Conservation (phyloP, 2,888 invertebrate genomes). For the Beris chalybata region DNA sequence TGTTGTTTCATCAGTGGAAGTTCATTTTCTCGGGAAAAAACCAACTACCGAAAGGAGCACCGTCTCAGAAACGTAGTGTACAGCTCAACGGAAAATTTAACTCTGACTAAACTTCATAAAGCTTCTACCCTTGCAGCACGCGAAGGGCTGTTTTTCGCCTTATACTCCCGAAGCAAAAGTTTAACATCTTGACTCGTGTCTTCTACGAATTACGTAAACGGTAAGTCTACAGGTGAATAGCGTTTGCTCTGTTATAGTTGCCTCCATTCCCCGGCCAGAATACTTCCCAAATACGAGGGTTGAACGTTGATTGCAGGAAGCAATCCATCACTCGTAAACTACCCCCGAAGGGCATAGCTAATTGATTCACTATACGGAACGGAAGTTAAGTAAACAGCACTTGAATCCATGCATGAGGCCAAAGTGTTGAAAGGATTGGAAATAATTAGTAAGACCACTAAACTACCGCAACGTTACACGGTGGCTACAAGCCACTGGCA, state of each 20-base stretch:
- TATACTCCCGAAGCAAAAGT: neutral
- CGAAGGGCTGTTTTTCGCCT: constrained; percentile 10
- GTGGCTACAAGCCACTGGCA: neutral
- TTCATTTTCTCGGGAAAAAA: constrained; percentile 1
- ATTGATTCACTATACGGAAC: constrained; percentile 24
- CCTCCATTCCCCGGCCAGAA: neutral
- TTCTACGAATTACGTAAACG: too few species aligned
- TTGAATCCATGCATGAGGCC: neutral
- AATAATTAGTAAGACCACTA: too few species aligned
- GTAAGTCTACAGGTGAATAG: too few species aligned
- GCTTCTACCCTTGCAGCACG: constrained; percentile 19
- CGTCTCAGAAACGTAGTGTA: neutral
- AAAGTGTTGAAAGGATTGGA: too few species aligned
- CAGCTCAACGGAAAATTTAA: constrained; percentile 14
- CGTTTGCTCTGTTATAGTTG: neutral
- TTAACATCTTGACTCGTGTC: too few species aligned
- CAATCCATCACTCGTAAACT: constrained; percentile 22
- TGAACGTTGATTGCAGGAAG: constrained; percentile 7
- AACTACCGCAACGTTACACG: too few species aligned
- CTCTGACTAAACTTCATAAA: constrained; percentile 22
- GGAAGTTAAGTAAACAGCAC: constrained; percentile 16
- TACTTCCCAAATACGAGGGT: neutral
- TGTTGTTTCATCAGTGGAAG: constrained; percentile 51
- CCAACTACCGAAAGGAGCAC: neutral
- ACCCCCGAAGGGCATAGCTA: constrained; percentile 14